Evolutionary conservation across 2,888 invertebrate genomes (phyloP), one percentile per base, ranked within the genome.

Genomic region (Yponomeuta sedellus): DNA sequence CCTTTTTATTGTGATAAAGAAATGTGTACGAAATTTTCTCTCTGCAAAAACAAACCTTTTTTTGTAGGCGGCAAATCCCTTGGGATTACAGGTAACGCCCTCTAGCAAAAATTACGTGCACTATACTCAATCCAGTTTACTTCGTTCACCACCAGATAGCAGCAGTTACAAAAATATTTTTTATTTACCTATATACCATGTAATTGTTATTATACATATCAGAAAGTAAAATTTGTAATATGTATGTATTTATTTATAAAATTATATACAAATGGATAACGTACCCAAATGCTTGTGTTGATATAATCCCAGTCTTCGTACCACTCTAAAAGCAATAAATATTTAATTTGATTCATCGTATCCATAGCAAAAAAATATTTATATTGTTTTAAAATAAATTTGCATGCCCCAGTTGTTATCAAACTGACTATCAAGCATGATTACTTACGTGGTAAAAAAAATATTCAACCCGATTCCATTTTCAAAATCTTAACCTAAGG

Each of bases 271-370:
- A 52, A 52, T 52, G 40, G 6, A 40, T 19, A 62, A 73, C 87
- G 75, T 76, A 90, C 90, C 89, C 89, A 89, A 71, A 90, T 89
- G 72, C 82, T 78, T 62, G 72, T 73, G 73, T 90, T 82, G 67
- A 90, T 80, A 67, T 80, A 71, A 34, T 86, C 83, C 88, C 89
- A 90, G 34, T 90, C 90, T 75, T 77, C 73, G 73, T 86, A 75
- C 89, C 88, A 90, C 76, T 90, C 90, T 68, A 77, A 65, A 69
- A 88, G 76, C 68, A 90, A 77, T 64, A 75, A 67, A 69, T 74
- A 74, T 72, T 80, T 84, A 67, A 64, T 64, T 12, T 74, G 72
- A 69, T 79, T 75, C 74, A 79, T 79, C 67, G 74, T 71, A 63
- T 64, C 65, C 62, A 68, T 67, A 40, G 11, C 19, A 10, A 34